Evolutionary conservation across 2,797 vertebrate species (phyloP).

Genomic region (Ceryle rudis): DNA sequence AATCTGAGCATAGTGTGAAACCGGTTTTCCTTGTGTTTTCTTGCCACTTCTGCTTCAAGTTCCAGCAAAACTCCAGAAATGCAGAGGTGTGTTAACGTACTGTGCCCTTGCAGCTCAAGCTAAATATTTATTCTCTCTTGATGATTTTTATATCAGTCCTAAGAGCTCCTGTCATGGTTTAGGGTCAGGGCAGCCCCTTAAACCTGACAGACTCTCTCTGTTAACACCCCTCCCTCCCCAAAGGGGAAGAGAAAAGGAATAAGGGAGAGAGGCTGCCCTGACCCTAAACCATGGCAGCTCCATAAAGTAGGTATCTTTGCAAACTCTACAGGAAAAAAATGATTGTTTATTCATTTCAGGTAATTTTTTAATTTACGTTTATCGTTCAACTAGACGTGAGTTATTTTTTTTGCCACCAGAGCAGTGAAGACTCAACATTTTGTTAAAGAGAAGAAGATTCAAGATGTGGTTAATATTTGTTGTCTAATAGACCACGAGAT

Average conservation of each 20-base stretch:
- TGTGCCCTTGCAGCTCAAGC: neutral
- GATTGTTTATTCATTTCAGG: slow-evolving; percentile 25
- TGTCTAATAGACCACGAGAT: neutral
- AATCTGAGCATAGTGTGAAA: neutral
- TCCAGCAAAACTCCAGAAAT: neutral
- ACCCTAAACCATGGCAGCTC: too few relatives aligned
- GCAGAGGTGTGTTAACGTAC: neutral
- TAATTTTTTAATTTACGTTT: slow-evolving; percentile 1
- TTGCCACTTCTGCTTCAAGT: neutral
- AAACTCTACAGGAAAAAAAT: slow-evolving; percentile 15
- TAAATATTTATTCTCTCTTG: slow-evolving; percentile 54
- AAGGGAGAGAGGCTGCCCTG: too few relatives aligned
- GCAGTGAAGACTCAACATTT: neutral
- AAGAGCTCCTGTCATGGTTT: too few relatives aligned
- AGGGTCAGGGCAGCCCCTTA: too few relatives aligned
- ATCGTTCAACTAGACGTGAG: neutral
- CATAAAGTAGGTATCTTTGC: neutral
- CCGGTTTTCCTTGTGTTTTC: neutral
- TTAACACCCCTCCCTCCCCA: too few relatives aligned
- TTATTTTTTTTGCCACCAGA: neutral
- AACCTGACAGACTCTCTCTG: too few relatives aligned
- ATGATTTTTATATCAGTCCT: slow-evolving; percentile 17
- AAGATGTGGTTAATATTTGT: neutral
- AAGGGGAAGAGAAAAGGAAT: too few relatives aligned
- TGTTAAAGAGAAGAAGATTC: neutral